phyloP scores from a whole-genome alignment of 2,888 invertebrate genomes.

The Cryptops parisi region DNA sequence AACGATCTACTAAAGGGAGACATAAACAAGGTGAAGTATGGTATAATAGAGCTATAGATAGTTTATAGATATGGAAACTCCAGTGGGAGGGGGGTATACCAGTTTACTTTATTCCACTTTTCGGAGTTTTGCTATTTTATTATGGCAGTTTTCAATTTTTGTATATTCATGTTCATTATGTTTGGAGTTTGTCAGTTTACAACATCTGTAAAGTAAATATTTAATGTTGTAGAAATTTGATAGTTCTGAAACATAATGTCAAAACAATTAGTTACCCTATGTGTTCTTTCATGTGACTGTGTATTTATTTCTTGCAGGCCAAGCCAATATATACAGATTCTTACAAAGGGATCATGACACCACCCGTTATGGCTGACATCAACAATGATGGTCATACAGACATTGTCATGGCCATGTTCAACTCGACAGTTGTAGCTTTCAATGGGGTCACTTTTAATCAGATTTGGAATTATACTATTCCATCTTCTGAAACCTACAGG shows the following conservation, averaged over 20 bases:
- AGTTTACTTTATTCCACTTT: no score
- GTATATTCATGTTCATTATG: no score
- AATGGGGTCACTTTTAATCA: slow-evolving; percentile 49
- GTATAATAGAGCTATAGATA: background rate
- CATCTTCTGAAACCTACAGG: slow-evolving; percentile 49
- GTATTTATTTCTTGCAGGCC: slow-evolving; percentile 28
- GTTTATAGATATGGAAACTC: background rate
- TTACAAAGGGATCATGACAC: slow-evolving; percentile 48
- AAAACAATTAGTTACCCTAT: no score
- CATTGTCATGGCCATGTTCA: slow-evolving; percentile 55
- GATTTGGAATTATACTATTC: slow-evolving; percentile 58
- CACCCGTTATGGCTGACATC: slow-evolving; percentile 50
- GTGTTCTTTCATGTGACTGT: no score
- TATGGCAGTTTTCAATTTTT: no score
- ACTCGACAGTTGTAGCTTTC: slow-evolving; percentile 54
- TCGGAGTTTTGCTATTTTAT: no score
- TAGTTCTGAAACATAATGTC: no score
- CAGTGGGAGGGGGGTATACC: no score
- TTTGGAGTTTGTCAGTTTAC: no score
- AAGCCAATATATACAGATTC: slow-evolving; percentile 42
- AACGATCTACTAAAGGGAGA: slow-evolving; percentile 33
- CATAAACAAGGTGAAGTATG: slow-evolving; percentile 27
- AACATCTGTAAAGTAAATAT: no score
- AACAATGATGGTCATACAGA: slow-evolving; percentile 55
- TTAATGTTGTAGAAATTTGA: no score